These are phyloP conservation scores for Hyperoplus lanceolatus DNA, from an alignment of 2,797 vertebrate species.

Conservation along the genomic window DNA sequence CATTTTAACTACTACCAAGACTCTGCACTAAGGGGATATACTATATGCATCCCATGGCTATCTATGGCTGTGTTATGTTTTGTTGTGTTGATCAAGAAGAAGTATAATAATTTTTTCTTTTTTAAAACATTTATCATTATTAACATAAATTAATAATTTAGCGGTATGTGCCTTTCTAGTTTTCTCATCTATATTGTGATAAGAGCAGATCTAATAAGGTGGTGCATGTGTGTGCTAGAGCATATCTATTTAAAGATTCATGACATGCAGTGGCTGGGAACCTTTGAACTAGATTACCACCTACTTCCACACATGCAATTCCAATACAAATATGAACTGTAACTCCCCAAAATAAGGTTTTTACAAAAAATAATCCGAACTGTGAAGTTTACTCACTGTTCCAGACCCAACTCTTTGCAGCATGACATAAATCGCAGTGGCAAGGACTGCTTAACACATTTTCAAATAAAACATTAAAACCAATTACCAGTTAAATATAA, in stretches of 20 bases:
- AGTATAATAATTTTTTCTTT: conserved; percentile 12
- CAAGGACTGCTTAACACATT: not conserved
- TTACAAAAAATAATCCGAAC: not conserved
- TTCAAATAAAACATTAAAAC: not conserved
- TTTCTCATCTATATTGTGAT: too few species aligned
- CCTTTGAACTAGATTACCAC: not conserved
- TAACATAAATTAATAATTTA: too few species aligned
- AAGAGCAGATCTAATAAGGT: not conserved
- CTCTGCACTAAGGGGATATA: not conserved
- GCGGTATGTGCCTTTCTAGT: too few species aligned
- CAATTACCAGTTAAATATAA: not conserved
- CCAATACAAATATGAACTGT: not conserved
- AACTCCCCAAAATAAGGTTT: not conserved
- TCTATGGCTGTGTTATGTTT: not conserved
- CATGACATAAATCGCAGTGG: not conserved
- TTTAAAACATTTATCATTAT: too few species aligned
- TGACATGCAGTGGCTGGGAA: not conserved
- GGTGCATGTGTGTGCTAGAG: not conserved
- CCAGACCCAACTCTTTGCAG: not conserved
- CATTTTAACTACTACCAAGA: not conserved
- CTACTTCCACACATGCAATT: not conserved
- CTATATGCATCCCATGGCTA: not conserved
- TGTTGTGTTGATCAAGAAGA: not conserved
- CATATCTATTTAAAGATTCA: not conserved
- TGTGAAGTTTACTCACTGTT: not conserved